Evolutionary conservation across 1,140 invertebrate genomes (phyloP), one percentile per base, ranked within the genome.

Genomic region (Micrasema longulum): DNA sequence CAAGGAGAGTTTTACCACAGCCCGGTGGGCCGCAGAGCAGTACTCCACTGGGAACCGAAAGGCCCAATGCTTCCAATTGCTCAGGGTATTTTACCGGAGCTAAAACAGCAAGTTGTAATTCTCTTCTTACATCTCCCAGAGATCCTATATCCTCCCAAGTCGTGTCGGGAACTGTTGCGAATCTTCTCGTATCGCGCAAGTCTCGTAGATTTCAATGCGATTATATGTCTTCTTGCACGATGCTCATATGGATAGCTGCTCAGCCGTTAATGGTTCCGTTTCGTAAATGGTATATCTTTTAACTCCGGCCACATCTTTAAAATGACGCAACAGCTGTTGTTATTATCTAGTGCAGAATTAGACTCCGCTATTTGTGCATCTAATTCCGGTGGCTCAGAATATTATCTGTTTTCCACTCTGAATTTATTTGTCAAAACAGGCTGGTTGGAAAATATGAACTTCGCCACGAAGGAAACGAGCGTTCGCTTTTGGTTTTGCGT

Each of bases 81-180:
- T 95, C 90, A 0, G 92, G 89, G 84, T 95, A 91, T 78, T 93
- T 91, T 0, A 99, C 92, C n/a, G 96, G 96, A 55, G 93, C 95
- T 83, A 99, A 83, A 71, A 99, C 97, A 45, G 95, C 90, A 79
- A 96, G 86, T 81, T 97, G 90, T 16, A 99, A 85, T 80, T 98
- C 95, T 76, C 96, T 90, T 62, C 97, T 85, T 41, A 99, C 93
- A 79, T 95, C 88, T 35, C 89, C 87, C 9, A 99, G 80, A 0
- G 97, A 97, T 1, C 98, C 98, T 77, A 99, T 90, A 85, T 99
- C 96, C 71, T 96, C 91, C 98, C 98, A 99, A 0, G 95, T 97
- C 0, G 96, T 93, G 87, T 98, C 95, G 10, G 98, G 97, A 16
- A 99, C 95, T 6, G 97, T 98, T 3, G 95, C 94, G 85, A 99